These are phyloP conservation scores for Myocastor coypus DNA, from an alignment of 2,113 vertebrate species.

Conservation along the genomic window DNA sequence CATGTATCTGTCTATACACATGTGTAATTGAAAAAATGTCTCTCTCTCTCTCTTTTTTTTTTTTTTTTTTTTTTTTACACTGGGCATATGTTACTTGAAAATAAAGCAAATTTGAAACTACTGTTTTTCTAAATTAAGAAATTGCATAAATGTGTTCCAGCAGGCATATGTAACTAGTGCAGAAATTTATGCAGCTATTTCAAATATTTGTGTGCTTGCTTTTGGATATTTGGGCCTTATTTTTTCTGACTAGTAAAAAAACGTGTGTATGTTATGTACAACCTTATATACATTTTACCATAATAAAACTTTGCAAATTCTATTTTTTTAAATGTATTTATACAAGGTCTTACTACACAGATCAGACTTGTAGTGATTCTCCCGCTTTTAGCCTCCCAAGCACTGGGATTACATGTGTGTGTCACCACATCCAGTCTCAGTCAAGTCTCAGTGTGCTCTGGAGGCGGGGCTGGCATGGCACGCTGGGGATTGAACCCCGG, in stretches of 20 bases:
- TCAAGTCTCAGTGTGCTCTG: no score
- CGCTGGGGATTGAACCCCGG: no score
- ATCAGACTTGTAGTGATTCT: no score
- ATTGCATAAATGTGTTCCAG: not conserved
- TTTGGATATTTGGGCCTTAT: constrained; percentile 24
- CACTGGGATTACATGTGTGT: no score
- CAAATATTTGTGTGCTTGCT: constrained; percentile 7
- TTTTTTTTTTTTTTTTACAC: constrained; percentile 18
- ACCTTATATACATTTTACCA: not conserved
- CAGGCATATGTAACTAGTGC: not conserved
- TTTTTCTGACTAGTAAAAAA: constrained; percentile 45
- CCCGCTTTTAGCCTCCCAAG: no score
- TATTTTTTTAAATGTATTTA: not conserved
- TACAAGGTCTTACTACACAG: no score
- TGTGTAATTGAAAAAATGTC: not conserved
- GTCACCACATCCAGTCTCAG: no score
- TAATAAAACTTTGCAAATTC: constrained; percentile 8
- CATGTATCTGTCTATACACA: not conserved
- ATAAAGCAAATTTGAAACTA: constrained; percentile 26
- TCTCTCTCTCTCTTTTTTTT: no score
- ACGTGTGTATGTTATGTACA: not conserved
- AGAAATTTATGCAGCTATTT: not conserved
- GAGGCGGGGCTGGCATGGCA: no score
- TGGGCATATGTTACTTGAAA: not conserved
- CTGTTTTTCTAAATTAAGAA: constrained; percentile 45